Evolutionary conservation across 1,140 invertebrate species (phyloP).

Genomic region (Coelopa frigida): DNA sequence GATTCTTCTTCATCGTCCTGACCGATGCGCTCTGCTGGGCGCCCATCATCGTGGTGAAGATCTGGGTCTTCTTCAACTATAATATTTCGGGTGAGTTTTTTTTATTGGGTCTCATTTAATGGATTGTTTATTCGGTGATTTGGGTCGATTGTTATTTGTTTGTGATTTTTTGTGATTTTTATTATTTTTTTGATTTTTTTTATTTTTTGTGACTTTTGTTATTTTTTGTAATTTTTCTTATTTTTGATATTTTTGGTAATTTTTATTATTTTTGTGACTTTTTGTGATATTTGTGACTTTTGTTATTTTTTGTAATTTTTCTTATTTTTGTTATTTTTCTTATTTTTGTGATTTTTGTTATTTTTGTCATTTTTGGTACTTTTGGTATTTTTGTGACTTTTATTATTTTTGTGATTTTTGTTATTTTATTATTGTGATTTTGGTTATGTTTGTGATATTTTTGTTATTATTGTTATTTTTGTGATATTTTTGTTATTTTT

Average conservation of each 20-base stretch:
- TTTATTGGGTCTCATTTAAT: not conserved
- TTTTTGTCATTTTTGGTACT: constrained; percentile 5
- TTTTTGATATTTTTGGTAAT: too few species aligned
- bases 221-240: constrained; percentile 5
- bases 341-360: not conserved
- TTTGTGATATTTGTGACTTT: not conserved
- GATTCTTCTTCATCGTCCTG: constrained; percentile 70
- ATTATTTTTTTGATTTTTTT: constrained; percentile 5
- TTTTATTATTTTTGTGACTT: not conserved
- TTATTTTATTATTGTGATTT: too few species aligned
- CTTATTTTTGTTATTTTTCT: not conserved
- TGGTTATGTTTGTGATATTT: not conserved
- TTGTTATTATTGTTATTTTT: not conserved
- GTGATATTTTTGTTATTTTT: constrained; percentile 5
- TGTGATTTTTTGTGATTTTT: not conserved
- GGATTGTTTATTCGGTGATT: too few species aligned
- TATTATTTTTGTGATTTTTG: constrained; percentile 2
- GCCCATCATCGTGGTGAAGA: constrained; percentile 64
- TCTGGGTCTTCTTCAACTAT: constrained; percentile 53
- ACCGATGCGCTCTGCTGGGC: constrained; percentile 70
- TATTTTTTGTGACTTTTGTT: not conserved
- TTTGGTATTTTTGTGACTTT: not conserved
- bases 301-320: too few species aligned
- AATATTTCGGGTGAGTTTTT: constrained; percentile 49
- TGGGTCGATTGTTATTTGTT: not conserved